Base-by-base conservation (phyloP, 2,888 invertebrate genomes). In the Standfussiana lucernea region DNA sequence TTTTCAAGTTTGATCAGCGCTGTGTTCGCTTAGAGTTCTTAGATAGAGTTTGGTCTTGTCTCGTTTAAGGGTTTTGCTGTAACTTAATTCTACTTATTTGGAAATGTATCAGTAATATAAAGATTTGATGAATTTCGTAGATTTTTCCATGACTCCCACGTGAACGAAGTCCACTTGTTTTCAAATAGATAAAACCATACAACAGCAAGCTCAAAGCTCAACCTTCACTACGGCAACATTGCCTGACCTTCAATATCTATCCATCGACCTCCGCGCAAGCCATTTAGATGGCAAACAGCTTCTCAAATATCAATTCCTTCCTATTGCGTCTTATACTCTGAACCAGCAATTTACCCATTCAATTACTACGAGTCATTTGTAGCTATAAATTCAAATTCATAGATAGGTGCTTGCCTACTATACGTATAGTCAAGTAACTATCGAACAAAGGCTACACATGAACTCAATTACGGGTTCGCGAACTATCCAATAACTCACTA, bases 401-500 rank as follows among this genome's bases (percentile, higher is more conserved):
- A 74, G 24, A 64, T 32, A 70, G 18, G 10, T 66, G n/a, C 59
- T 32, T 59, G 32, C 21, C 0, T 37, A n/a, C 2, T 40, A 61
- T 24, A 75, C n/a, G 10, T 72, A 56, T 13, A 50, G n/a, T 32
- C 53, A 42, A 83, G 66, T 66, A 76, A 72, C 83, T 82, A 80
- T 85, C 75, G 86, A 87, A 87, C 89, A 86, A 87, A 89, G 88
- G 88, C 87, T 73, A 89, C 89, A 85, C 75, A 88, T 82, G 89
- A 90, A 87, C 88, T 84, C 90, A 91, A 92, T 90, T 91, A 93
- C 89, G 84, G 82, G 85, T 88, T 89, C 86, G 84, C 87, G 88
- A 90, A 90, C 89, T 89, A 90, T 90, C 92, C 92, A 92, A 92
- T 91, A 89, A 90, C 85, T 89, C 87, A 83, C 89, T 88, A 90